These are phyloP conservation scores for Drosophila sucinea DNA, from an alignment of 1,140 invertebrate genomes.

Conservation along the genomic window DNA sequence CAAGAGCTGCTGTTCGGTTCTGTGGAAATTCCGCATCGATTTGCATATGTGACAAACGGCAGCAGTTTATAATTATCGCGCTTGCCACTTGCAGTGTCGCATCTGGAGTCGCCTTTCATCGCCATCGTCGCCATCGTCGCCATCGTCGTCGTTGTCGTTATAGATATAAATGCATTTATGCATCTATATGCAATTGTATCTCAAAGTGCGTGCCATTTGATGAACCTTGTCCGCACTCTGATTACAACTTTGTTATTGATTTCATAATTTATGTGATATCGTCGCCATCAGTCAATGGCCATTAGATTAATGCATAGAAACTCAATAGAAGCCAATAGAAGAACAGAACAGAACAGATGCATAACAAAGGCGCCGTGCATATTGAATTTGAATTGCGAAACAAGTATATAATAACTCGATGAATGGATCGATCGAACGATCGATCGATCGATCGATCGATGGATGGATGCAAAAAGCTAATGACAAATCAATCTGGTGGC, in stretches of 20 bases:
- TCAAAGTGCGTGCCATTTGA: constrained; percentile 46
- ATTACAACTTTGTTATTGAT: constrained; percentile 71
- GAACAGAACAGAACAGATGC: background rate
- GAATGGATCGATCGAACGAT: background rate
- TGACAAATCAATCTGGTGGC: constrained; percentile 77
- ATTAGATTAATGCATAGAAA: constrained; percentile 53
- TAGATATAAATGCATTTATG: no score
- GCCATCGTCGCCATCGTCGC: no score
- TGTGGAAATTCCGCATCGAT: constrained; percentile 71
- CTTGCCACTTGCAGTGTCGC: constrained; percentile 34
- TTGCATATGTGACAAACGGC: constrained; percentile 67
- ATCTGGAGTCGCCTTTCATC: no score
- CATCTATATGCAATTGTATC: constrained; percentile 17
- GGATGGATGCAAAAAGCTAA: constrained; percentile 21
- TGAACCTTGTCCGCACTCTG: constrained; percentile 58
- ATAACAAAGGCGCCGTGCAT: constrained; percentile 45
- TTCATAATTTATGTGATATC: constrained; percentile 60
- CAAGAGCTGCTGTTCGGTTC: constrained; percentile 19
- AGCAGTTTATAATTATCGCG: constrained; percentile 45
- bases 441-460: no score
- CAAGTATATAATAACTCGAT: constrained; percentile 1
- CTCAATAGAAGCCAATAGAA: background rate
- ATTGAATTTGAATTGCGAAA: constrained; percentile 22
- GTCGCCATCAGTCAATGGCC: constrained; percentile 63
- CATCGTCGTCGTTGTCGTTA: no score